Evolutionary conservation across 2,113 vertebrate species (phyloP), one percentile per base, ranked within the genome.

Genomic region (Heliornis fulica): DNA sequence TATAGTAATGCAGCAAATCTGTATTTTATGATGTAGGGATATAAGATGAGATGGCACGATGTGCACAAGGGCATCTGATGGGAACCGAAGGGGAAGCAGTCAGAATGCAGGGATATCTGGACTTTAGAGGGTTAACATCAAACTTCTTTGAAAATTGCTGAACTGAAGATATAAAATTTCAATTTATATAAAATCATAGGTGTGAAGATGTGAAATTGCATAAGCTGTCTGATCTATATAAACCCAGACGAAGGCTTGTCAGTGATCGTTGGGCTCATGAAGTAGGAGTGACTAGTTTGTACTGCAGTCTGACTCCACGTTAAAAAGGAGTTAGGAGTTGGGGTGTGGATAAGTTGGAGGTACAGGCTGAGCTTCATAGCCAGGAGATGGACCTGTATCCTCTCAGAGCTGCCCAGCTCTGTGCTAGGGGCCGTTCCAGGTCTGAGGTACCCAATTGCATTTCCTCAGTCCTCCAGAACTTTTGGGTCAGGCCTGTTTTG

Each of bases 311-410:
- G 28, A 19, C 54, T 83, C 51, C 54, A 9, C 3, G 0, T 4
- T 40, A 70, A 36, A 26, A 40, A 2, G 36, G 45, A 40, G 50
- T 32, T 54, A 0, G 10, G n/a, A 19, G 34, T 1, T 12, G 68
- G 40, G 65, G 1, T 25, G 38, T 5, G 21, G 29, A 8, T 38
- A 46, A 63, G 48, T 7, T 29, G 38, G 40, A 70, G 57, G 13
- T 21, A 6, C 29, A 16, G 17, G 46, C 57, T 32, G 11, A 70
- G 25, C 34, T 64, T 38, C 0, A 0, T 5, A 23, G 50, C 8
- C 22, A 22, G 74, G 36, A 64, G 36, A 34, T 2, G 15, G 69
- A 8, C 25, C 41, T 74, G 85, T 17, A 20, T 19, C 1, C 6
- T 14, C 43, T 53, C n/a, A 8, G 31, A 41, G 72, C 53, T 81